phyloP scores from a whole-genome alignment of 2,888 invertebrate genomes.

The Himalopsyche japonica region DNA sequence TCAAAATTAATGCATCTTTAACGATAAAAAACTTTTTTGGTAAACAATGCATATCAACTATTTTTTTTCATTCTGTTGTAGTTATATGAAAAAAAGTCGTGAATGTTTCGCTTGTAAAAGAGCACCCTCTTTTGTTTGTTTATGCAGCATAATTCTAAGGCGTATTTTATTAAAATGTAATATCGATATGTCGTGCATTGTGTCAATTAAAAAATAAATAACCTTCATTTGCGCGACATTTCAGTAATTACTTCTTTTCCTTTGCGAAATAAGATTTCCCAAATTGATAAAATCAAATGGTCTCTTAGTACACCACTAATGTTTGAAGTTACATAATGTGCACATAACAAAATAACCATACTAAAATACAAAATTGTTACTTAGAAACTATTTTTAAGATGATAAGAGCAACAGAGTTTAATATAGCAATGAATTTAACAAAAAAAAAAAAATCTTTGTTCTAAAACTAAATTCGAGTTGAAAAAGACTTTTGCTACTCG shows the following conservation, averaged over 20 bases:
- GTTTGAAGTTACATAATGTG: background rate
- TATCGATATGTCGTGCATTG: background rate
- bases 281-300: background rate
- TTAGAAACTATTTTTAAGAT: background rate
- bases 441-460: background rate
- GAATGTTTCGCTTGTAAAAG: too few species aligned
- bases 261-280: background rate
- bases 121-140: background rate
- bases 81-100: too few species aligned
- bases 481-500: too few species aligned
- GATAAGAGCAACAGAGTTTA: too few species aligned
- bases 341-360: background rate
- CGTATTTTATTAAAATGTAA: background rate
- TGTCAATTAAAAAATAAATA: background rate
- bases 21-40: too few species aligned
- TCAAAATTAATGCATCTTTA: too few species aligned
- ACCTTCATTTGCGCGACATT: background rate
- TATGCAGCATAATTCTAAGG: background rate
- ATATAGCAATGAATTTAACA: too few species aligned
- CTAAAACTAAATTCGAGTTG: background rate
- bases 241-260: background rate
- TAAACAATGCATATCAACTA: too few species aligned
- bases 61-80: too few species aligned
- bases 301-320: background rate
- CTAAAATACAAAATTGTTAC: background rate